A percentile compares a stretch with the other conserved stretches of the same genome.
Conservation (phyloP, 2,113 vertebrate genomes). For the Dinomys branickii region DNA sequence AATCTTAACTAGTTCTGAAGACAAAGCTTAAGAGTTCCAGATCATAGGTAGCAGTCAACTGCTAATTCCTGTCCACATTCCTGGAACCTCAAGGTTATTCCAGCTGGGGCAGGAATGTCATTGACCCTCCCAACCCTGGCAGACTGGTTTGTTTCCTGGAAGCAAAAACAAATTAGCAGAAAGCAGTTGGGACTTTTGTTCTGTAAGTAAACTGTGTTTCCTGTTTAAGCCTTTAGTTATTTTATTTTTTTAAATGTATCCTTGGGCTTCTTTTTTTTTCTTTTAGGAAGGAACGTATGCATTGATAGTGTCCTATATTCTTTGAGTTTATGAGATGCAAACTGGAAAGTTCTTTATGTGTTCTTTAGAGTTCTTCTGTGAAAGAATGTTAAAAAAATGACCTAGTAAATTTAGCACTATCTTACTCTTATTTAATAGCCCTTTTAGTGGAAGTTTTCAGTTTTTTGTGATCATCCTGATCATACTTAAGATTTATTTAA, state of each 20-base stretch:
- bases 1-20: background rate
- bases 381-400: conserved; percentile 16
- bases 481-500: conserved; percentile 46
- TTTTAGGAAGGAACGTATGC: conserved; percentile 36
- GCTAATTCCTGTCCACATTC: background rate
- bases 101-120: background rate
- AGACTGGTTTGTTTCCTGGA: background rate
- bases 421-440: conserved; percentile 40
- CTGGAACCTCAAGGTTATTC: background rate
- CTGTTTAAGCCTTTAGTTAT: background rate
- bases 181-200: conserved; percentile 47
- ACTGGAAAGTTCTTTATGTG: conserved; percentile 14
- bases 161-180: background rate
- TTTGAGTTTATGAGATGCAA: conserved; percentile 33
- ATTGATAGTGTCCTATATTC: background rate
- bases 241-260: conserved; percentile 14
- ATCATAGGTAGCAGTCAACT: background rate
- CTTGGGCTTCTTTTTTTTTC: background rate
- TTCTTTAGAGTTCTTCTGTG: conserved; percentile 18
- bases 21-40: background rate
- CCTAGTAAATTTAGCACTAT: conserved; percentile 52
- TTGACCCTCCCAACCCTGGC: background rate
- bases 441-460: background rate
- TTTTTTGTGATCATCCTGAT: conserved; percentile 54
- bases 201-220: conserved; percentile 25